Conservation (phyloP, 1,140 invertebrate species). For the Macrosteles quadrilineatus region DNA sequence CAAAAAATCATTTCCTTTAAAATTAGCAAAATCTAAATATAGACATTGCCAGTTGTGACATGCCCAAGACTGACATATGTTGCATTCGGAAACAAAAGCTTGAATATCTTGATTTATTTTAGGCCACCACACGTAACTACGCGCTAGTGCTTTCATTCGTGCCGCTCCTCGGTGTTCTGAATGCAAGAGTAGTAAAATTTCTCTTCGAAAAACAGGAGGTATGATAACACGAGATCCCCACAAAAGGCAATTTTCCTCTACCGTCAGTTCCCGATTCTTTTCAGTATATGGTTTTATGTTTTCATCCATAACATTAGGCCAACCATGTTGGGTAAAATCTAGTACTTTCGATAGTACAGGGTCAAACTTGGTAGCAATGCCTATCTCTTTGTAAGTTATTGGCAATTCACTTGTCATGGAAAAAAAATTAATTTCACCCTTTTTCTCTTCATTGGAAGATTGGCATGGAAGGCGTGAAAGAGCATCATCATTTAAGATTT, state of each 20-base stretch:
- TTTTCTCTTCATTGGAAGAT: background rate
- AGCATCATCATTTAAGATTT: conserved; percentile 20
- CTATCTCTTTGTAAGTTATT: background rate
- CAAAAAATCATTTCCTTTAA: no score
- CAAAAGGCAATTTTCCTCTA: no score
- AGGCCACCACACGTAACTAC: no score
- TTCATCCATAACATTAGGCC: no score
- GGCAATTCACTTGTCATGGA: background rate
- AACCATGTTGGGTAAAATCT: conserved; percentile 11
- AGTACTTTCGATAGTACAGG: no score
- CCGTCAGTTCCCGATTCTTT: no score
- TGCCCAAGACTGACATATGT: no score
- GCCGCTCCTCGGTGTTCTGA: conserved; percentile 45
- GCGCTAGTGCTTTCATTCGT: conserved; percentile 50
- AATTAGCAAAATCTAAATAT: no score
- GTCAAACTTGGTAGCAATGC: background rate
- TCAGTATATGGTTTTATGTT: no score
- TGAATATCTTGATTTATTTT: conserved; percentile 48
- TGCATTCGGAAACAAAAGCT: no score
- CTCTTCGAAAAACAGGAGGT: conserved; percentile 37
- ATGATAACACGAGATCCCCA: conserved; percentile 43
- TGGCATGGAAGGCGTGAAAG: conserved; percentile 4
- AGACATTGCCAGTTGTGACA: background rate
- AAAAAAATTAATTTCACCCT: conserved; percentile 7
- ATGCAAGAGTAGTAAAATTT: conserved; percentile 47